Evolutionary conservation across 2,888 invertebrate species (phyloP), one percentile per base, ranked within the genome.

Genomic region (Hirudinaria manillensis): DNA sequence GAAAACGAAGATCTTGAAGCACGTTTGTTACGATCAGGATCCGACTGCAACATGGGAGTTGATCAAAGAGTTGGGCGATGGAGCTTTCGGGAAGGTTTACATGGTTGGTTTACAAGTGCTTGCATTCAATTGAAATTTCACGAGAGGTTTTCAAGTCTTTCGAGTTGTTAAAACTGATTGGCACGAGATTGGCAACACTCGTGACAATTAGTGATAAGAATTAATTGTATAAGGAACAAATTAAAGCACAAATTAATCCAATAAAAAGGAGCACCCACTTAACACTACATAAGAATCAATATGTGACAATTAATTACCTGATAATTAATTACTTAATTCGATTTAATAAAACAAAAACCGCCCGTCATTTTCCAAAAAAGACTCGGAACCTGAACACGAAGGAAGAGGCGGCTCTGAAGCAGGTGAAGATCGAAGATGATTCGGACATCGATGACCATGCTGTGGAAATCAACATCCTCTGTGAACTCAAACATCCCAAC

Each of bases 381-480:
- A 74, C 75, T 6, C 36, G 72, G 51, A 61, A 75, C 45, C 72
- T 74, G n/a, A 34, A 21, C n/a, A 92, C 90, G 29, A 90, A 89
- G 75, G 89, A 90, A 81, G 89, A 92, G 34, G 84, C 86, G 32
- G 97, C 97, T 45, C 93, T 97, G 55, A 98, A 98, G 88, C 93
- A 96, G 90, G 96, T 97, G 85, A 91, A 94, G 72, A 89, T 99
- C 45, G 94, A 96, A 87, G 93, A 93, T 79, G 98, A 99, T 85
- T 98, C 98, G 85, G 97, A 98, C 83, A 88, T 99, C 72, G 93
- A 96, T 66, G 98, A 99, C 87, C 98, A 98, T 86, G 93, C 95
- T 87, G 94, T 99, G 73, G 99, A 99, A 89, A 98, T 99, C 80
- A 98, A 99, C 87, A 99, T 99, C 83, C 89, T 99, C 76, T 91